Conservation (phyloP, 2,888 invertebrate genomes). For the Ethmia dodecea region DNA sequence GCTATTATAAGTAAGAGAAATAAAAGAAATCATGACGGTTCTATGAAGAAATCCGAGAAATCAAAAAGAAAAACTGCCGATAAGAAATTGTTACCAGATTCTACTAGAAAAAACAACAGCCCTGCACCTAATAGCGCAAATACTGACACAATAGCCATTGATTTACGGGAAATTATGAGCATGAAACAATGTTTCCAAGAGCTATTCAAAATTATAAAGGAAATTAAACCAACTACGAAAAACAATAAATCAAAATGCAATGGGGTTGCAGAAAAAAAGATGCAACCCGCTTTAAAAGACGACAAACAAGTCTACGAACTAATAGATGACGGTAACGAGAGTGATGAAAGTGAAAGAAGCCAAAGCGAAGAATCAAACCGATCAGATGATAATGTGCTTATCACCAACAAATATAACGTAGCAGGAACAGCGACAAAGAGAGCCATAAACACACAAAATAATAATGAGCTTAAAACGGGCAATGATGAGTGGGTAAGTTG, state of each 20-base stretch:
- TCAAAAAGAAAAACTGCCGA: slow-evolving; percentile 1
- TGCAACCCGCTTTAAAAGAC: background rate
- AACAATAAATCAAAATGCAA: background rate
- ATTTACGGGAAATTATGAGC: slow-evolving; percentile 30
- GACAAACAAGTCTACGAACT: background rate
- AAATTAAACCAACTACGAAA: slow-evolving; percentile 25
- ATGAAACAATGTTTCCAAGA: slow-evolving; percentile 37
- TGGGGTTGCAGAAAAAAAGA: background rate
- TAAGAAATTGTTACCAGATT: slow-evolving; percentile 40
- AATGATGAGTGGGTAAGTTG: slow-evolving; percentile 33
- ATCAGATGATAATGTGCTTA: slow-evolving; percentile 41
- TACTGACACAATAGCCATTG: slow-evolving; percentile 23
- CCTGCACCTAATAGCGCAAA: slow-evolving; percentile 14
- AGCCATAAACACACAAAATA: background rate
- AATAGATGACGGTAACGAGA: slow-evolving; percentile 16
- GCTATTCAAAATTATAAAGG: slow-evolving; percentile 36
- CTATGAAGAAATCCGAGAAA: slow-evolving; percentile 12
- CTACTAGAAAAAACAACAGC: slow-evolving; percentile 32
- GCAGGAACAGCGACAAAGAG: background rate
- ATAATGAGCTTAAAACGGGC: background rate
- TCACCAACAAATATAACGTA: slow-evolving; percentile 39
- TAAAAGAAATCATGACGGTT: slow-evolving; percentile 30
- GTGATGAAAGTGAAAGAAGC: slow-evolving; percentile 17
- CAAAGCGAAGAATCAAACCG: slow-evolving; percentile 32
- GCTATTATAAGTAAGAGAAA: slow-evolving; percentile 21